Evolutionary conservation across 2,113 vertebrate species (phyloP).

Genomic region (Gymnogyps californianus): DNA sequence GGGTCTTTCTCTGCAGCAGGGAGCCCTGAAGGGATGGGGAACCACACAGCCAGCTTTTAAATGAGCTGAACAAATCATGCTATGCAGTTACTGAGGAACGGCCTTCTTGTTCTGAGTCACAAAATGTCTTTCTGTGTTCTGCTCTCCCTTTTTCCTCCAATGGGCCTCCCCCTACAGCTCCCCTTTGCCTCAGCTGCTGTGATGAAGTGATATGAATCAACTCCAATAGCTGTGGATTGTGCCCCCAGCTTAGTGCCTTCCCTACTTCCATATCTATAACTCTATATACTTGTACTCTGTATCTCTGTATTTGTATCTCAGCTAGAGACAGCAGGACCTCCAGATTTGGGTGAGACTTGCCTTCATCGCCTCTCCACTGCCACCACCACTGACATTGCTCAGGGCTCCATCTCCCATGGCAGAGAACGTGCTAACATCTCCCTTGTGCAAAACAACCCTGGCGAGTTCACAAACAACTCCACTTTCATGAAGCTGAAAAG

Average conservation of each 20-base stretch:
- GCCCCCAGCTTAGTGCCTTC: not conserved
- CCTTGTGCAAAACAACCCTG: not conserved
- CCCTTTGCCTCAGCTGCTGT: not conserved
- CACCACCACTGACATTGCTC: not conserved
- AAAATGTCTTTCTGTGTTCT: not conserved
- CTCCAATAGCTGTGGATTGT: not conserved
- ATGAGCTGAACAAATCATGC: not conserved
- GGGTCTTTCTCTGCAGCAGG: not conserved
- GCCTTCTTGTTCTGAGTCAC: not conserved
- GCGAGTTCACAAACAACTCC: not conserved
- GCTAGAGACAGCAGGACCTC: not conserved
- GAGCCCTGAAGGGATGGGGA: not conserved
- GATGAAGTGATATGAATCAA: not conserved
- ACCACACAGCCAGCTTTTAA: not conserved
- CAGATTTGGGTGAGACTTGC: not conserved
- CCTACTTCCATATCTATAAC: accelerated
- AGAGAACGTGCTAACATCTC: not conserved
- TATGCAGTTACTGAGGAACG: not conserved
- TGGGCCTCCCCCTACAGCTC: not conserved
- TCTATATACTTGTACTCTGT: not conserved
- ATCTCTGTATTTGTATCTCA: not conserved
- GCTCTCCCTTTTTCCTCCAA: not conserved
- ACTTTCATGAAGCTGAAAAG: not conserved
- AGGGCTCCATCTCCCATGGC: not conserved
- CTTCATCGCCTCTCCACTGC: not conserved